Conservation (phyloP, 1,140 invertebrate species). For the Arctopsyche grandis region DNA sequence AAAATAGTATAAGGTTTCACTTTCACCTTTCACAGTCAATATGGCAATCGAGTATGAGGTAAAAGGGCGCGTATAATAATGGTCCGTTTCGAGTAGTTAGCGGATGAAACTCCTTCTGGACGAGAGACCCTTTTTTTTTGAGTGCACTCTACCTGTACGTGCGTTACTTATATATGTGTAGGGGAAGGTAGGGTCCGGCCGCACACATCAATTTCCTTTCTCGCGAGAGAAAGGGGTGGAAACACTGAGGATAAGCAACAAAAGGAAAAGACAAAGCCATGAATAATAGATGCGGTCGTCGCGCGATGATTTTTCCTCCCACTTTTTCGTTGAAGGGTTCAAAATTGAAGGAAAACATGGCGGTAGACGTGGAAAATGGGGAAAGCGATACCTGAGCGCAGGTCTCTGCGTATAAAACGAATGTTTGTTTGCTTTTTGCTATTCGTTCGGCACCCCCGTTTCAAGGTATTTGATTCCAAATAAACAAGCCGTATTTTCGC, state of each 20-base stretch:
- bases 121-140: neutral
- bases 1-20: too few relatives aligned
- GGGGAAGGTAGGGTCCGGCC: conserved; percentile 3
- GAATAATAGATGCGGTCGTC: conserved; percentile 38
- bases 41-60: neutral
- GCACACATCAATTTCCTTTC: conserved; percentile 18
- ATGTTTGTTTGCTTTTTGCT: conserved; percentile 13
- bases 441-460: neutral
- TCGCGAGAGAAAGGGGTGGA: neutral
- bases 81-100: conserved; percentile 12
- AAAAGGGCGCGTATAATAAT: neutral
- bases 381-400: neutral
- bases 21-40: neutral
- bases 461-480: conserved; percentile 24
- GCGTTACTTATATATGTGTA: too few relatives aligned
- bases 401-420: neutral
- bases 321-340: neutral
- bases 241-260: neutral
- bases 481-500: conserved; percentile 15
- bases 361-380: too few relatives aligned
- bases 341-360: conserved; percentile 24
- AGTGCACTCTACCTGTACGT: conserved; percentile 11
- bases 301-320: conserved; percentile 17
- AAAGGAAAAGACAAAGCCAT: conserved; percentile 29
- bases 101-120: neutral